These are phyloP conservation scores for Leptosomus discolor DNA, from an alignment of 2,113 vertebrate species.

Conservation along the genomic window DNA sequence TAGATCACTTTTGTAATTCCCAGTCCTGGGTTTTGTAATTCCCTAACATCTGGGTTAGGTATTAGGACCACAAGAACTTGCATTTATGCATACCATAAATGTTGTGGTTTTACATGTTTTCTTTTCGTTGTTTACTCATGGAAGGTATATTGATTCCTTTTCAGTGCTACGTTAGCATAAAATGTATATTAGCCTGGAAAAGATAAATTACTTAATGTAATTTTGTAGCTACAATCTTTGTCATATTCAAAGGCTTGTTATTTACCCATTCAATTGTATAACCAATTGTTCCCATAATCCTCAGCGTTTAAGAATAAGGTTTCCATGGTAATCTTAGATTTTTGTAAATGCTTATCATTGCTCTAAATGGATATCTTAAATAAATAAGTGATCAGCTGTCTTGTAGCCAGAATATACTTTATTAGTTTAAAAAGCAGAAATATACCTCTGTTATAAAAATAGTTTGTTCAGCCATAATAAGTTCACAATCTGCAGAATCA, in stretches of 20 bases:
- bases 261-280: conserved; percentile 63
- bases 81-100: background rate
- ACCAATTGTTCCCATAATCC: conserved; percentile 48
- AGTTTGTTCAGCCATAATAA: conserved; percentile 54
- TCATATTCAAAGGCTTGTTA: conserved; percentile 42
- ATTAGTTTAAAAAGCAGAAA: conserved; percentile 49
- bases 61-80: background rate
- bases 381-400: conserved; percentile 62
- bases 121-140: background rate
- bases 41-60: background rate
- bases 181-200: conserved; percentile 33
- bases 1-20: background rate
- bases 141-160: background rate
- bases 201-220: conserved; percentile 42
- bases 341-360: conserved; percentile 65
- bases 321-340: conserved; percentile 72
- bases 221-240: conserved; percentile 4
- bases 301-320: conserved; percentile 55
- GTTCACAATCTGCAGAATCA: conserved; percentile 68
- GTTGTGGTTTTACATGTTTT: background rate
- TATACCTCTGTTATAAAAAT: conserved; percentile 58
- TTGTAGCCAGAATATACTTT: conserved; percentile 41
- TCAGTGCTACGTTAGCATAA: conserved; percentile 23
- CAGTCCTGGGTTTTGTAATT: background rate
- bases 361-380: conserved; percentile 60